Percentiles rank a stretch among this genome's conserved stretches.
These are phyloP conservation scores for Trogon melanurus DNA, from an alignment of 2,113 vertebrate genomes.

Conservation along the genomic window DNA sequence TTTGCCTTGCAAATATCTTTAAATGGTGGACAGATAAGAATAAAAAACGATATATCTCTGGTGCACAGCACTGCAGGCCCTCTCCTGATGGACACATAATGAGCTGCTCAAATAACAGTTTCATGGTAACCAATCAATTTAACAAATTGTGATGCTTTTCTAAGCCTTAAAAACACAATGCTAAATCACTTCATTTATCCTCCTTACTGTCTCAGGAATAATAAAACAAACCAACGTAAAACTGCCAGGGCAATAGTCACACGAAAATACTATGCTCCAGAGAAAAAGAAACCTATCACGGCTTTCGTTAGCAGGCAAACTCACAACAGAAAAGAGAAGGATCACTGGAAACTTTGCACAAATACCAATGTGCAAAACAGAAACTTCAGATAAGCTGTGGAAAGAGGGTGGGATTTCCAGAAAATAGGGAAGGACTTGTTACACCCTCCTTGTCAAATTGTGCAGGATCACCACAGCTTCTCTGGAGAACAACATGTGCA, in stretches of 20 bases:
- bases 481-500: conserved; percentile 6
- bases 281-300: neutral
- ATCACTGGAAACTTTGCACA: neutral
- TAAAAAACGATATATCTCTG: too few species aligned
- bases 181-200: neutral
- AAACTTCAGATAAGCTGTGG: conserved; percentile 59
- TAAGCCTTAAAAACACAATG: neutral
- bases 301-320: neutral
- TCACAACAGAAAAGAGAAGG: neutral
- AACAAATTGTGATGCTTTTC: neutral
- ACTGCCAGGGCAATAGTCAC: neutral
- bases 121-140: neutral
- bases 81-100: fast-evolving
- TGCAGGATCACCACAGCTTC: conserved; percentile 75
- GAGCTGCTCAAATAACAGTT: neutral
- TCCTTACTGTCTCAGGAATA: neutral
- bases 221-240: neutral
- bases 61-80: neutral
- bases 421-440: conserved; percentile 78
- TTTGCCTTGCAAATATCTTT: neutral
- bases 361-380: conserved; percentile 51
- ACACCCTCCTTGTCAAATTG: conserved; percentile 64
- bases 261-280: neutral
- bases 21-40: neutral
- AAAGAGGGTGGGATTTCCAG: conserved; percentile 75